A percentile compares a stretch with the other conserved stretches of the same genome.
Conservation (phyloP, 2,113 vertebrate genomes). For the Elaphurus davidianus region DNA sequence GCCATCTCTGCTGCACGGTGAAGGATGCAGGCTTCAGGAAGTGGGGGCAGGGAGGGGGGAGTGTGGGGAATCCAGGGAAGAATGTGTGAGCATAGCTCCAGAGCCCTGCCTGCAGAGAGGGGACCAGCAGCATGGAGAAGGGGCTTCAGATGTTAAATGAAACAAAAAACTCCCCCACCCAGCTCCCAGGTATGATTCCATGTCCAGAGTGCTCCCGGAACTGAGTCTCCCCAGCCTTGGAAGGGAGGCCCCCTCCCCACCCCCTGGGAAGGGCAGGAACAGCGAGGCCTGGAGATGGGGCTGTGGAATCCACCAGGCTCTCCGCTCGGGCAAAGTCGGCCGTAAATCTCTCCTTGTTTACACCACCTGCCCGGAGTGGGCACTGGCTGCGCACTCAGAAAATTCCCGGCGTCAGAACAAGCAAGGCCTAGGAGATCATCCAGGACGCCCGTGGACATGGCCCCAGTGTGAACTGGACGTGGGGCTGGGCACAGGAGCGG, state of each 20-base stretch:
- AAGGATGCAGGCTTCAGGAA: background rate
- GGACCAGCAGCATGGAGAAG: background rate
- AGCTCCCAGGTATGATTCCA: background rate
- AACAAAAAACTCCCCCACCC: background rate
- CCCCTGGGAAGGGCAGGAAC: background rate
- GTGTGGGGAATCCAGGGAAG: background rate
- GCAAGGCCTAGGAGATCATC: too few relatives aligned
- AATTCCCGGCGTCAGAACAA: background rate
- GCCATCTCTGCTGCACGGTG: rapidly evolving
- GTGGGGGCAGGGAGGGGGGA: too few relatives aligned
- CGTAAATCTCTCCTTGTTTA: background rate
- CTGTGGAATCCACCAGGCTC: background rate
- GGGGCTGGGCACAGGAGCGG: background rate
- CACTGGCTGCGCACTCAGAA: background rate
- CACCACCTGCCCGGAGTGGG: background rate
- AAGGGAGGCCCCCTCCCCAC: background rate
- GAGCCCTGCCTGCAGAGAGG: background rate
- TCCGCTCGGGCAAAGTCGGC: background rate
- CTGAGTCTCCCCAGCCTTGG: background rate
- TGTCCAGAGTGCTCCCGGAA: rapidly evolving
- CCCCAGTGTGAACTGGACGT: rapidly evolving
- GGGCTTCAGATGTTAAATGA: background rate
- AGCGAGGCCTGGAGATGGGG: rapidly evolving
- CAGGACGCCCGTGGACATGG: rapidly evolving
- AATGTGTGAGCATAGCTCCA: background rate